Evolutionary conservation across 2,113 vertebrate species (phyloP).

Genomic region (Urocolius indicus): DNA sequence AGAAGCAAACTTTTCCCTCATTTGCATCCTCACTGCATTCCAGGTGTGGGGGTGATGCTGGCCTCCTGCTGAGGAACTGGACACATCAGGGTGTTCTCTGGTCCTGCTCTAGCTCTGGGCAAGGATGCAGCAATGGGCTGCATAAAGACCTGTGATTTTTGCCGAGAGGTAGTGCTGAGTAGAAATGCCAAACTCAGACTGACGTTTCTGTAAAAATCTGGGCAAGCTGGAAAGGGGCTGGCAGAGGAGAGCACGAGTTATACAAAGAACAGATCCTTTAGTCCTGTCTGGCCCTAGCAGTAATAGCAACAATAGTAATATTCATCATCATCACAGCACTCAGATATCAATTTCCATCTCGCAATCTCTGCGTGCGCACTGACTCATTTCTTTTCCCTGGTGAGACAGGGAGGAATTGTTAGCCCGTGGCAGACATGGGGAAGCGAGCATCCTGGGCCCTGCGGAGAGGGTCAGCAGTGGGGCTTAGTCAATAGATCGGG

Average conservation of each 20-base stretch:
- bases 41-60: background rate
- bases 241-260: background rate
- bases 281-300: constrained; percentile 1
- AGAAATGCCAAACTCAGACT: background rate
- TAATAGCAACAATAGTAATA: constrained; percentile 58
- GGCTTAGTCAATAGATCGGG: background rate
- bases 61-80: background rate
- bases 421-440: background rate
- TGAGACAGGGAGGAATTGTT: constrained; percentile 59
- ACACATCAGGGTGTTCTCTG: background rate
- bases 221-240: background rate
- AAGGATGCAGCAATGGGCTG: background rate
- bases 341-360: constrained; percentile 61
- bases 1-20: background rate
- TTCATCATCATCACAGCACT: constrained; percentile 46
- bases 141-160: background rate
- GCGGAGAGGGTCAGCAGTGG: background rate
- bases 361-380: constrained; percentile 8
- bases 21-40: background rate
- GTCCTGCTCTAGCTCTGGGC: background rate
- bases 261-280: constrained; percentile 32
- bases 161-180: background rate
- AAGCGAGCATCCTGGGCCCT: background rate
- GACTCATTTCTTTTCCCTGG: constrained; percentile 42
- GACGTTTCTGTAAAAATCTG: background rate